Evolutionary conservation across 2,113 vertebrate genomes (phyloP), one percentile per base, ranked within the genome.

Genomic region (Eubucco bourcierii): DNA sequence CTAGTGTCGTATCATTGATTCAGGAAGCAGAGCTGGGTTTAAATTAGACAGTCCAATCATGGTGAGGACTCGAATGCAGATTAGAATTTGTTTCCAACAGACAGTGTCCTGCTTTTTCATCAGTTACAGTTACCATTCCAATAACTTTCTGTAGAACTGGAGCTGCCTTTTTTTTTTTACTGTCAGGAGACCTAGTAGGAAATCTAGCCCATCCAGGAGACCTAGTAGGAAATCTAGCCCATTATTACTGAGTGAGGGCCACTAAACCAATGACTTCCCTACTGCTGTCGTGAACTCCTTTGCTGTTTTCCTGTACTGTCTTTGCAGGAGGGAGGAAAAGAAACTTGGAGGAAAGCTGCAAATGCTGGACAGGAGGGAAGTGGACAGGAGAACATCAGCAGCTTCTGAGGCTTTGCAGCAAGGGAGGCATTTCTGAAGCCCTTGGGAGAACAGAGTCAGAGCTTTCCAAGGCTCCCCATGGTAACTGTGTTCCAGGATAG

Each of bases 41-140:
- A 77, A 94, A 90, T 93, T 81, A 87, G 2, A 2, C 53, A 52
- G 53, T 5, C 27, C 34, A 59, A 19, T 65, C 60, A 77, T 21
- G 31, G 24, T 59, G 75, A 88, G 46, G 59, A 52, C 23, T 52
- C 47, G 23, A 84, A 95, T 96, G 90, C 31, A 92, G 87, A 92
- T 95, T 37, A 82, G 87, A 77, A 53, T 34, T 85, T 73, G 67
- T 80, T 60, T 25, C 31, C 61, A 72, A 80, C 5, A 85, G 73
- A 88, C 68, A 60, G 80, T 39, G 27, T 80, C 64, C 60, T 90
- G 58, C 39, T 60, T 87, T 95, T 92, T 94, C 64, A 93, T 89
- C 46, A 94, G 87, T 95, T 94, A 90, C 75, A 87, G 90, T 58
- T 65, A 44, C 37, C 53, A 65, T 84, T 83, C 33, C 81, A 53